phyloP scores from a whole-genome alignment of 2,888 invertebrate species.

The Dorcus parallelipipedus region DNA sequence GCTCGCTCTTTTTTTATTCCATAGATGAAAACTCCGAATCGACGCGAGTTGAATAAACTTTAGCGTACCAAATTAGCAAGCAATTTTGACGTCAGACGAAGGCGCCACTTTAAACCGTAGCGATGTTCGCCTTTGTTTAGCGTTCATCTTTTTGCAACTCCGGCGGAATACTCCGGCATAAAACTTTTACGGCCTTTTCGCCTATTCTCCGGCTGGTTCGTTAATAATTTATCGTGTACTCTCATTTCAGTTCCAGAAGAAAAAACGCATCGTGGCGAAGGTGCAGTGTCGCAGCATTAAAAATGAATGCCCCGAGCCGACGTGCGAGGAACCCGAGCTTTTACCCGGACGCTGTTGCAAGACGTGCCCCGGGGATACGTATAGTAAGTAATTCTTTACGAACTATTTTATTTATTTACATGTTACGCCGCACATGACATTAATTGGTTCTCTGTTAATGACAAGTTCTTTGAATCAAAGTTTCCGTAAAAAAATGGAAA shows the following conservation, averaged over 20 bases:
- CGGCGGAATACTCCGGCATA: too few species aligned
- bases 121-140: too few species aligned
- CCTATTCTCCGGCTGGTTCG: not conserved
- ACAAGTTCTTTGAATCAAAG: not conserved
- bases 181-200: not conserved
- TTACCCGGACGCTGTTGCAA: slow-evolving; percentile 88
- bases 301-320: slow-evolving; percentile 84
- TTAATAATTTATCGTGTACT: slow-evolving; percentile 13
- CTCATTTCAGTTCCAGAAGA: slow-evolving; percentile 75
- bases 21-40: not conserved
- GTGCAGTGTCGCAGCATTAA: slow-evolving; percentile 89
- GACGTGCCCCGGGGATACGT: slow-evolving; percentile 77
- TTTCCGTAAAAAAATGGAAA: not conserved
- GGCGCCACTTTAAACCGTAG: too few species aligned
- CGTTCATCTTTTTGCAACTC: too few species aligned
- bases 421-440: not conserved
- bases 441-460: not conserved
- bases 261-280: slow-evolving; percentile 81
- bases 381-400: slow-evolving; percentile 38
- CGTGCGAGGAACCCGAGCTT: slow-evolving; percentile 81
- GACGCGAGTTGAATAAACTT: too few species aligned
- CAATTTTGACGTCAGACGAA: too few species aligned
- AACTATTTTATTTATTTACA: not conserved
- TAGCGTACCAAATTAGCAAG: too few species aligned
- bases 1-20: not conserved